Evolutionary conservation across 1,140 invertebrate genomes (phyloP), one percentile per base, ranked within the genome.

Genomic region (Zeugodacus cucurbitae): DNA sequence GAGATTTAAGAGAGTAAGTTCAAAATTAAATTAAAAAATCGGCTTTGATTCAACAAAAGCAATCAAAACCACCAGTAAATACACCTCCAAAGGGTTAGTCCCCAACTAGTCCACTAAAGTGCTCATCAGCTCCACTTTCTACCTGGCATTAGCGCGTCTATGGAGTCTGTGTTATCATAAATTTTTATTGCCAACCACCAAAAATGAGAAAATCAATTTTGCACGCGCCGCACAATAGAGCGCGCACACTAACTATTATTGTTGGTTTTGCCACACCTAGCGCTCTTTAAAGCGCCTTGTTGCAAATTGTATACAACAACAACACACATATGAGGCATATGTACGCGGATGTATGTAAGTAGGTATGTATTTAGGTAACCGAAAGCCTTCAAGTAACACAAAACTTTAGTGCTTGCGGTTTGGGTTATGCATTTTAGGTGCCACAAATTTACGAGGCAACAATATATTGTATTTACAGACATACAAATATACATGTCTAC

Each of bases 201-300:
- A 82, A 82, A 82, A 82, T 48, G 44, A 82, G 74, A 82, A 82
- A 82, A 82, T 82, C 41, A 82, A 82, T 82, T 82, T 82, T 82
- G 44, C n/a, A 29, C 74, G 44, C 74, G 37, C 37, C 70, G n/a
- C 70, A 74, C 70, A 74, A 74, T 74, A 34, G 29, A 11, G 34
- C n/a, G n/a, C n/a, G 67, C 34, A 37, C 67, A 74, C 32, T 32
- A 74, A 74, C 32, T 32, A 41, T 41, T 74, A 37, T 22, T 41
- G 67, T 14, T 74, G 20, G 22, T 41, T 74, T 41, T 74, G 67
- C 67, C 67, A 74, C 67, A 74, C 67, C 67, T 74, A 74, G 34
- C 34, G 32, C 34, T 22, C 34, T 74, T 74, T 74, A 74, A 74
- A 74, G 67, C 67, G 67, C 67, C 34, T 34, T 74, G 67, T 74